These are phyloP conservation scores for Sitta europaea DNA, from an alignment of 2,113 vertebrate genomes.

Conservation along the genomic window DNA sequence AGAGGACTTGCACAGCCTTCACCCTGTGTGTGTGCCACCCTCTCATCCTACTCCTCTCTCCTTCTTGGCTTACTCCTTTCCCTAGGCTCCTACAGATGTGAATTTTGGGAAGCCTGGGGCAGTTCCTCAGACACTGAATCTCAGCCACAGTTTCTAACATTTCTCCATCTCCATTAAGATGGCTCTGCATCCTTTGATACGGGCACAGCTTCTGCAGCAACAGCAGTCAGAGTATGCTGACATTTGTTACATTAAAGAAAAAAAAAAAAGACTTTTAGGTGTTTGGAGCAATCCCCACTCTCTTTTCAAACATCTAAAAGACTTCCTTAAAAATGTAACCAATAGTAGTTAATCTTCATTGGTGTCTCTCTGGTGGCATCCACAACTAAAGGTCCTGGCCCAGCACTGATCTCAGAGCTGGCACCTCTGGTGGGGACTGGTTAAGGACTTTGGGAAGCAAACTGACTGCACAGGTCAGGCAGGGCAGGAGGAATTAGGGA, in stretches of 20 bases:
- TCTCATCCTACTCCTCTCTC: not conserved
- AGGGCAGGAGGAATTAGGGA: not conserved
- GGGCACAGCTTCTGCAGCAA: not conserved
- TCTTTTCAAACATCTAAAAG: conserved; percentile 3
- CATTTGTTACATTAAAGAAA: not conserved
- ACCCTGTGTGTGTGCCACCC: not conserved
- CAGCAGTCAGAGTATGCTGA: not conserved
- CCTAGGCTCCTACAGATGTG: not conserved
- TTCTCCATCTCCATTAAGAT: not conserved
- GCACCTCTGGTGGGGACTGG: not conserved
- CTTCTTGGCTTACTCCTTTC: not conserved
- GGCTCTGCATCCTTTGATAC: not conserved
- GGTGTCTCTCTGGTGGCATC: not conserved
- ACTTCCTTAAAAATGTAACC: conserved; percentile 12
- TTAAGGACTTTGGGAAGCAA: not conserved
- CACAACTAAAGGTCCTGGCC: not conserved
- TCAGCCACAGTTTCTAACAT: not conserved
- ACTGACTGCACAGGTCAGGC: not conserved
- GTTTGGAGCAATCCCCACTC: not conserved
- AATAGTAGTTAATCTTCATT: conserved; percentile 7
- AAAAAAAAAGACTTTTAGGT: not conserved
- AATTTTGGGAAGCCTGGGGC: not conserved
- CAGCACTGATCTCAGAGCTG: not conserved
- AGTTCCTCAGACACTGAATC: not conserved
- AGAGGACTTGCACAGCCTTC: not conserved